Base-by-base conservation (phyloP, 2,797 vertebrate species). In the Anabas testudineus region DNA sequence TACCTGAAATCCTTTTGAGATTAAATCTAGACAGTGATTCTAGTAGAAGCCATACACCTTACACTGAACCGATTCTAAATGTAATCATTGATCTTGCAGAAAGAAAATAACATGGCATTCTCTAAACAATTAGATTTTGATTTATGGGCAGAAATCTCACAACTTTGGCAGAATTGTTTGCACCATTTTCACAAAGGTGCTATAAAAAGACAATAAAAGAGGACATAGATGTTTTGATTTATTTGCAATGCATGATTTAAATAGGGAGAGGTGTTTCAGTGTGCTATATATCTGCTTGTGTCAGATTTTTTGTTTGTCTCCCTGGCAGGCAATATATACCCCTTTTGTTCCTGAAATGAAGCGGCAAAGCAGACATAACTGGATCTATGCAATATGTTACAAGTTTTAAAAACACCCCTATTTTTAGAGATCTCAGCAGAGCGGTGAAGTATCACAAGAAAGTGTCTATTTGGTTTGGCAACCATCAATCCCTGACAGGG, bases 241-340 rank as follows among this genome's bases (percentile, higher is more conserved):
- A 51, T 81, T 53, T 43, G 19, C 51, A 37, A 22, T 30, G 1
- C 18, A 16, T 51, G 64, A 64, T 76, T 68, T 72, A 61, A 67
- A 70, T 32, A 58, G 69, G 56, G n/a, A 51, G 39, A 67, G 62
- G 37, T 32, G 16, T 59, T 57, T 60, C 56, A 65, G 15, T 55
- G 57, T 58, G 62, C 71, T 81, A 52, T 67, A 79, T 76, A 69
- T 81, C 58, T 75, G 59, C 55, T 71, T 48, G 28, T 70, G 75
- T 67, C 74, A 77, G 41, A 72, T 64, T 67, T 78, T 77, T 81
- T 85, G 78, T 78, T 72, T 58, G 57, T 41, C 58, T 83, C 39
- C 32, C 46, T 80, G 63, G 75, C 68, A 81, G 74, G 56, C 59
- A 64, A 84, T 88, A 87, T 85, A 84, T 75, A 64, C 51, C 53